Percentiles rank a stretch among this genome's conserved stretches.
Evolutionary conservation across 2,888 invertebrate genomes (phyloP).

Genomic region (Acrobasis consociella): DNA sequence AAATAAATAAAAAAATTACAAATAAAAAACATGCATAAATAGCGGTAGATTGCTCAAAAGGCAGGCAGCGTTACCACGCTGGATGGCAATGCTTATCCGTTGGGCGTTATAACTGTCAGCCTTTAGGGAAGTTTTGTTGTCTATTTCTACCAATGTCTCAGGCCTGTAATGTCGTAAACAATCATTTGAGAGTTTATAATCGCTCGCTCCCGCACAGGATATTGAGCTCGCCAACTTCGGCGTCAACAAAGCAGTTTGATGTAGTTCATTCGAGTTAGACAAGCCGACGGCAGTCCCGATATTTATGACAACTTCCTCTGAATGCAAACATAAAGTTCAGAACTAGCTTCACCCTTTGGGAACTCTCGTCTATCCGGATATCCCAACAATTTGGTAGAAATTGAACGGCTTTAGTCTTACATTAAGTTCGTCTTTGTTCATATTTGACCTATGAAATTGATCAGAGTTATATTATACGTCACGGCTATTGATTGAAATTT

Average conservation of each 20-base stretch:
- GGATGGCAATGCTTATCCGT: no score
- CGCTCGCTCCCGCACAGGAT: constrained; percentile 56
- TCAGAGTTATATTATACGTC: not conserved
- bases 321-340: constrained; percentile 71
- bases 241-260: constrained; percentile 71
- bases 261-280: constrained; percentile 66
- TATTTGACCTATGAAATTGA: not conserved
- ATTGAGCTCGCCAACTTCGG: constrained; percentile 62
- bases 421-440: not conserved
- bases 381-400: constrained; percentile 63
- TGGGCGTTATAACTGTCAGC: no score
- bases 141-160: not conserved
- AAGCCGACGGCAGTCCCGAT: constrained; percentile 57
- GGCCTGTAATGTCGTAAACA: constrained; percentile 44
- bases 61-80: no score
- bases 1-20: no score
- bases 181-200: constrained; percentile 54
- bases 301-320: constrained; percentile 71
- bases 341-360: constrained; percentile 70
- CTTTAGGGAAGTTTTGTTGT: not conserved
- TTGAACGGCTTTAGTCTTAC: constrained; percentile 46
- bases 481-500: no score
- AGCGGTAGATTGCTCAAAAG: no score
- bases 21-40: no score
- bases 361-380: constrained; percentile 63